phyloP scores from a whole-genome alignment of 2,888 invertebrate species.

The Thalpophila matura region DNA sequence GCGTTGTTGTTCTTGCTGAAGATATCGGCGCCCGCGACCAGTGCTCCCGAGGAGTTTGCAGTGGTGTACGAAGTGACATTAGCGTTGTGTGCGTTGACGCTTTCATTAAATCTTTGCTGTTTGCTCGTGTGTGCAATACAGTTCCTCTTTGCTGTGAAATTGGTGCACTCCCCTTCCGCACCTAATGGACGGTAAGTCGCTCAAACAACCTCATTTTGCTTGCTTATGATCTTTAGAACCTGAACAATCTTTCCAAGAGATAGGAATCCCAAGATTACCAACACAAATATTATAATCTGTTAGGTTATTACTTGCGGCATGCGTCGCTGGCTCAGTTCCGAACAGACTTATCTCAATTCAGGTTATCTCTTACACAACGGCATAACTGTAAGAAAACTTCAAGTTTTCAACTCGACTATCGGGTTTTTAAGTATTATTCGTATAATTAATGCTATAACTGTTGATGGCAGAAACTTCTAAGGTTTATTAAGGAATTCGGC shows the following conservation, averaged over 20 bases:
- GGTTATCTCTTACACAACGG: constrained; percentile 83
- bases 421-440: constrained; percentile 68
- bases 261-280: constrained; percentile 53
- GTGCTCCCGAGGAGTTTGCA: constrained; percentile 94
- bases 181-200: constrained; percentile 92
- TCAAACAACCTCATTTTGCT: constrained; percentile 19
- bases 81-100: constrained; percentile 96
- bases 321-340: constrained; percentile 67
- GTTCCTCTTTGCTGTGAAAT: constrained; percentile 97
- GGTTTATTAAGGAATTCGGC: constrained; percentile 50
- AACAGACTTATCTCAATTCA: constrained; percentile 81
- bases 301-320: constrained; percentile 73
- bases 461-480: constrained; percentile 52
- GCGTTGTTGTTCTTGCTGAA: constrained; percentile 96
- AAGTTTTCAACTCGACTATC: constrained; percentile 72
- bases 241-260: constrained; percentile 18
- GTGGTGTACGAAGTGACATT: constrained; percentile 98
- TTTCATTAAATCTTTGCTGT: constrained; percentile 97
- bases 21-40: constrained; percentile 93
- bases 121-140: constrained; percentile 98
- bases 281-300: constrained; percentile 78
- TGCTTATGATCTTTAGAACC: constrained; percentile 21
- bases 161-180: constrained; percentile 96
- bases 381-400: constrained; percentile 81
- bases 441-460: constrained; percentile 66